Evolutionary conservation across 1,140 invertebrate genomes (phyloP).

Genomic region (Ceratoteleas bidentatus): DNA sequence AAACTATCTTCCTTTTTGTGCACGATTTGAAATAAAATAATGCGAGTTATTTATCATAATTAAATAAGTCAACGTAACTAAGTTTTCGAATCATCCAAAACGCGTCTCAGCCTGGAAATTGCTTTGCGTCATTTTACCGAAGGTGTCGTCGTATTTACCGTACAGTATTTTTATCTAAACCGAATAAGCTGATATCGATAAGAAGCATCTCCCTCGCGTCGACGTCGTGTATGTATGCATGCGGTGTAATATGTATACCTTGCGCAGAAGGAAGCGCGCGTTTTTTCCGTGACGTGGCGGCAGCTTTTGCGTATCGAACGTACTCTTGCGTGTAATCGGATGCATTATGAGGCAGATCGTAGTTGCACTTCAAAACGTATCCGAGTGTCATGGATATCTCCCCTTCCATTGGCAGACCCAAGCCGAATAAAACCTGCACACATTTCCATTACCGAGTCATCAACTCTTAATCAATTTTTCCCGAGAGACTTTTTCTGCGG

Average conservation of each 20-base stretch:
- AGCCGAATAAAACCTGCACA: constrained; percentile 71
- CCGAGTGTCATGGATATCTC: constrained; percentile 74
- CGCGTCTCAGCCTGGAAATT: no score
- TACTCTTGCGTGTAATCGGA: constrained; percentile 71
- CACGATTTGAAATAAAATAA: no score
- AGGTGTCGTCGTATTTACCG: constrained; percentile 30
- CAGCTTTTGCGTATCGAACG: constrained; percentile 66
- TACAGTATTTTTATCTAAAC: constrained; percentile 50
- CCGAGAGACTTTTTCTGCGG: constrained; percentile 2
- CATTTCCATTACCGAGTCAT: constrained; percentile 17
- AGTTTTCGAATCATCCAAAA: no score
- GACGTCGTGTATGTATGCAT: constrained; percentile 22
- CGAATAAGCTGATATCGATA: constrained; percentile 51
- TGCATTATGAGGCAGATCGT: constrained; percentile 76
- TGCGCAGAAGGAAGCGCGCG: constrained; percentile 30
- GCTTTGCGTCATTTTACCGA: constrained; percentile 11
- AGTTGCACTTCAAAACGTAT: constrained; percentile 79
- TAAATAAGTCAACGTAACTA: no score
- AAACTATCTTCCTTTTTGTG: no score
- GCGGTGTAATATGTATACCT: constrained; percentile 49
- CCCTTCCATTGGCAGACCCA: constrained; percentile 71
- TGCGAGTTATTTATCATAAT: no score
- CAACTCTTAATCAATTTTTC: constrained; percentile 13
- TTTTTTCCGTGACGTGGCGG: constrained; percentile 43
- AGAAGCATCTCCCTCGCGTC: constrained; percentile 33